Evolutionary conservation across 1,140 invertebrate genomes (phyloP).

Genomic region (Brachionus rotundiformis): DNA sequence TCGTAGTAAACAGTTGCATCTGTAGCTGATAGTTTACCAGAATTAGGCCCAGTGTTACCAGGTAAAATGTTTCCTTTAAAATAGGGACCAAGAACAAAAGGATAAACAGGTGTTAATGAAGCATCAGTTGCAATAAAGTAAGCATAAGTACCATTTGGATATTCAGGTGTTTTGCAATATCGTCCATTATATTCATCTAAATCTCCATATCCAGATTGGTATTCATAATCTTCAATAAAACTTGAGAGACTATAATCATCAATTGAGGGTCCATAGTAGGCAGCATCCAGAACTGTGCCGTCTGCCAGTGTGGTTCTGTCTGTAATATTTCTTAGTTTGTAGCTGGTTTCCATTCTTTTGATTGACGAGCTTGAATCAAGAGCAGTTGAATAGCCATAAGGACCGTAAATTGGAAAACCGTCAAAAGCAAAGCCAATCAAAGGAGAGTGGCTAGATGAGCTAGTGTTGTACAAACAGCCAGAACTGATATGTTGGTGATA

Average conservation of each 20-base stretch:
- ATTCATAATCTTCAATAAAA: slow-evolving; percentile 23
- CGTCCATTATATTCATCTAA: slow-evolving; percentile 37
- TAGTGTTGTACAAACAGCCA: background rate
- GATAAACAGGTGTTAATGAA: background rate
- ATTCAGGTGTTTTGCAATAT: slow-evolving; percentile 34
- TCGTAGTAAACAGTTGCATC: background rate
- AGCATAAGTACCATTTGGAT: slow-evolving; percentile 1
- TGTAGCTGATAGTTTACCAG: background rate
- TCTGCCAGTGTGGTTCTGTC: background rate
- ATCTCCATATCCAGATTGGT: background rate
- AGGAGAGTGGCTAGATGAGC: background rate
- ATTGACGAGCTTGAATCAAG: background rate
- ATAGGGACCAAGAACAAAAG: slow-evolving; percentile 10
- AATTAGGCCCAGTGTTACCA: background rate
- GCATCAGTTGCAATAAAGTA: background rate
- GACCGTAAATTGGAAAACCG: slow-evolving; percentile 29
- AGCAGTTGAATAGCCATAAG: background rate
- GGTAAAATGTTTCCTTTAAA: background rate
- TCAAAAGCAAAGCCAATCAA: slow-evolving; percentile 33
- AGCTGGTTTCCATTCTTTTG: background rate
- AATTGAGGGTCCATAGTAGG: background rate
- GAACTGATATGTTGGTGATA: background rate
- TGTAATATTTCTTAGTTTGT: background rate
- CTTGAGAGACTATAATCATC: background rate
- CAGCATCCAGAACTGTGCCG: background rate